Base-by-base conservation (phyloP, 2,113 vertebrate species). In the Strix aluco region DNA sequence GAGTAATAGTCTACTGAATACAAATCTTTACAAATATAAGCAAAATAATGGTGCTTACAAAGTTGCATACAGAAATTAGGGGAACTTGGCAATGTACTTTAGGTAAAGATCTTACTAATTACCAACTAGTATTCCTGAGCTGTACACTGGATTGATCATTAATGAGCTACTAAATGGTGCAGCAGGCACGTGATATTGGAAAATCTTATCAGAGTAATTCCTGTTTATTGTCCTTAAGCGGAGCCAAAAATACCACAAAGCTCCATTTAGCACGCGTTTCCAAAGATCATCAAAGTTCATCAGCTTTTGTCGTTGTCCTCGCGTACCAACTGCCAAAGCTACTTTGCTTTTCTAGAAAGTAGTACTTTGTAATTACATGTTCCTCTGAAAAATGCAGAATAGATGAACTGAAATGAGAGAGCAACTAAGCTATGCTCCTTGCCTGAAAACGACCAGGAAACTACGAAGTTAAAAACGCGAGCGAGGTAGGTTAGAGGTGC, bases 121-220 rank as follows among this genome's bases (percentile, higher is more conserved):
- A 89, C 51, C 51, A 66, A 47, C 66, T 23, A 32, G 49, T 34
- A 44, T n/a, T 84, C 49, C 57, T 7, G 5, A 94, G 70, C 73
- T 47, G n/a, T 25, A 38, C 23, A 62, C 22, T 6, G 4, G 83
- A 82, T 85, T 94, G 88, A 92, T 89, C 84, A 80, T 83, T 95
- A 92, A 91, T 85, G 81, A 86, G 44, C 25, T 18, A 90, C 13
- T 73, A 89, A 96, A 91, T 58, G 74, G 81, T 73, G 90, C 69
- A 62, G 81, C 26, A 73, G 71, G 38, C 92, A 96, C 66, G 38
- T 85, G 91, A 85, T 15, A 49, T 1, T 46, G 57, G 77, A 77
- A 85, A 91, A 55, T 29, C 85, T 95, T 80, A 96, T 94, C 92
- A 92, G 55, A n/a, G 38, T 29, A 73, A 91, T 16, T 91, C 65